Conservation (phyloP, 2,888 invertebrate species). For the Caradrina clavipalpis region DNA sequence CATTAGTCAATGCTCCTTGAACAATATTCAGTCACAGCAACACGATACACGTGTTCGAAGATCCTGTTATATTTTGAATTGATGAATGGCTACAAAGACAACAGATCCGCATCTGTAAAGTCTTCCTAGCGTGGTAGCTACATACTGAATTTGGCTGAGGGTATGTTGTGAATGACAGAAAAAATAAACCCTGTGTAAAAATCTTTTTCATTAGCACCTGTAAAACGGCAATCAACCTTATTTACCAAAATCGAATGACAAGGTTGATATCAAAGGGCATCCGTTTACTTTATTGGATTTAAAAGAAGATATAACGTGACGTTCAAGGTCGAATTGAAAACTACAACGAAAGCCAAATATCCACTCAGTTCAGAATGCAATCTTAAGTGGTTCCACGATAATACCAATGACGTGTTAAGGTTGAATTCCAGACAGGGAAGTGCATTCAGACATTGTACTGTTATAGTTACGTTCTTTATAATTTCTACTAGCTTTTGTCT, state of each 20-base stretch:
- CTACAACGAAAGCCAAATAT: constrained; percentile 21
- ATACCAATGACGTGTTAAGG: constrained; percentile 30
- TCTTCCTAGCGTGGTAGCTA: too few relatives aligned
- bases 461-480: not conserved
- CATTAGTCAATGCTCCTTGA: constrained; percentile 24
- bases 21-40: constrained; percentile 8
- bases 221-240: not conserved
- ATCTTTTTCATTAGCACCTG: not conserved
- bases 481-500: not conserved
- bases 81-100: constrained; percentile 6
- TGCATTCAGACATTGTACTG: not conserved
- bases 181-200: not conserved
- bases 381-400: constrained; percentile 41
- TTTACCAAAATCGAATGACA: not conserved
- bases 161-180: not conserved
- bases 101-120: too few relatives aligned
- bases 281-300: not conserved
- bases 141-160: too few relatives aligned
- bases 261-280: not conserved
- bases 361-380: constrained; percentile 21
- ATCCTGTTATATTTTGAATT: constrained; percentile 1
- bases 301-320: constrained; percentile 1
- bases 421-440: constrained; percentile 10
- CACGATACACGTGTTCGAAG: not conserved
- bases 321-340: constrained; percentile 14